Base-by-base conservation (phyloP, 2,113 vertebrate species). In the Ellobius talpinus region DNA sequence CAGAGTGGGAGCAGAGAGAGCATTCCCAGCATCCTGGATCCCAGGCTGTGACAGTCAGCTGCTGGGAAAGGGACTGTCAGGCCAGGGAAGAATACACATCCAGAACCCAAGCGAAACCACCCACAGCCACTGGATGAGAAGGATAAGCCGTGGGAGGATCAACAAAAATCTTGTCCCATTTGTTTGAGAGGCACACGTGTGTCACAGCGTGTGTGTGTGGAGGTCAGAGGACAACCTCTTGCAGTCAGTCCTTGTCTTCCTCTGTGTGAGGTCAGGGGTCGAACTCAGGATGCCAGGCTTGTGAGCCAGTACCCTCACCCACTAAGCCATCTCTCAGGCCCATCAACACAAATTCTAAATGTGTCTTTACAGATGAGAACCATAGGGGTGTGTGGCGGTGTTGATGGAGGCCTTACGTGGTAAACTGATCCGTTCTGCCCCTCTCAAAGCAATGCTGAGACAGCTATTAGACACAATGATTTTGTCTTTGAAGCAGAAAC, bases 401-500 rank as follows among this genome's bases (percentile, higher is more conserved):
- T 47, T 85, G 74, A 23, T 11, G 39, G 8, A 42, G 50, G 5
- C 45, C 72, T 87, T 16, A 14, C 58, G 45, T 12, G 42, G 9
- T 78, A 29, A 86, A 14, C 39, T 23, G 61, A n/a, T 66, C 70
- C 31, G 36, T 61, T 91, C 61, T 47, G 63, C 6, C 33, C 63
- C 31, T 87, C 50, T 78, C 52, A 70, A 66, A 87, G 42, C 42
- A 96, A 82, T 93, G 72, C 24, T 87, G 63, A 93, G 42, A 13
- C 33, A 89, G 8, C 21, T 77, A 12, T 42, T 31, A 17, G 86
- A 72, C 19, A 90, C 7, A 70, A 92, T 81, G 68, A 45, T 58
- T 85, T 90, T 23, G 65, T 19, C 86, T 77, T n/a, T 77, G 19
- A 87, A n/a, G 74, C 61, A 91, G 84, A 95, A 95, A 92, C 17